These are phyloP conservation scores for Ceratothoa steindachneri DNA, from an alignment of 2,888 invertebrate species.

Conservation along the genomic window DNA sequence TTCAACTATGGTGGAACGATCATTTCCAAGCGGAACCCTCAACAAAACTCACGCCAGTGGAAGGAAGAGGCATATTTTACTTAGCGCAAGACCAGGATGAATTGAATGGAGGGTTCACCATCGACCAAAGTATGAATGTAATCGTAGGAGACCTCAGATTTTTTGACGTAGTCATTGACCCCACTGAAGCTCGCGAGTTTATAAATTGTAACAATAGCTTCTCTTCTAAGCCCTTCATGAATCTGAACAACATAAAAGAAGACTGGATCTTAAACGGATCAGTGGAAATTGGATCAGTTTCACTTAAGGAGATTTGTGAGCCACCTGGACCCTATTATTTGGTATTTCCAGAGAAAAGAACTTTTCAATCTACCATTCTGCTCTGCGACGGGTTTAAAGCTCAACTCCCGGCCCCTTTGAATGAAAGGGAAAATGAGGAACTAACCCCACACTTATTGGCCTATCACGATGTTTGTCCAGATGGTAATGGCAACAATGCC, in stretches of 20 bases:
- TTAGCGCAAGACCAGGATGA: not conserved
- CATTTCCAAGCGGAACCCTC: not conserved
- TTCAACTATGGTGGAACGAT: not conserved
- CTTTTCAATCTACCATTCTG: not conserved
- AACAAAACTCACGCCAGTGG: not conserved
- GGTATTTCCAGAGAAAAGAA: not conserved
- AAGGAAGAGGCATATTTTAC: not conserved
- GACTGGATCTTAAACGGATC: not conserved
- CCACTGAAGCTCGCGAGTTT: not conserved
- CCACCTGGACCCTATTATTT: not conserved
- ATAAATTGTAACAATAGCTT: not conserved
- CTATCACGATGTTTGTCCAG: not conserved
- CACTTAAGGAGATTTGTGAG: not conserved
- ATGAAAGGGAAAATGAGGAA: not conserved
- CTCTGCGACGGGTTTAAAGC: not conserved
- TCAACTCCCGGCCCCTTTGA: not conserved
- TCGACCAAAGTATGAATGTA: not conserved
- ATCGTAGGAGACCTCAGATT: not conserved
- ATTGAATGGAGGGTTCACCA: not conserved
- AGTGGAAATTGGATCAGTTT: not conserved
- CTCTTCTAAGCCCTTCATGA: not conserved
- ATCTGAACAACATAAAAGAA: not conserved
- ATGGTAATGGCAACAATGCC: slow-evolving; percentile 3
- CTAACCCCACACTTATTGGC: not conserved
- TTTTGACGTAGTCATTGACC: not conserved